A percentile compares a stretch with the other conserved stretches of the same genome.
Evolutionary conservation across 64 coral and sea anemone species (phyloP).

Genomic region (Montipora cactus): DNA sequence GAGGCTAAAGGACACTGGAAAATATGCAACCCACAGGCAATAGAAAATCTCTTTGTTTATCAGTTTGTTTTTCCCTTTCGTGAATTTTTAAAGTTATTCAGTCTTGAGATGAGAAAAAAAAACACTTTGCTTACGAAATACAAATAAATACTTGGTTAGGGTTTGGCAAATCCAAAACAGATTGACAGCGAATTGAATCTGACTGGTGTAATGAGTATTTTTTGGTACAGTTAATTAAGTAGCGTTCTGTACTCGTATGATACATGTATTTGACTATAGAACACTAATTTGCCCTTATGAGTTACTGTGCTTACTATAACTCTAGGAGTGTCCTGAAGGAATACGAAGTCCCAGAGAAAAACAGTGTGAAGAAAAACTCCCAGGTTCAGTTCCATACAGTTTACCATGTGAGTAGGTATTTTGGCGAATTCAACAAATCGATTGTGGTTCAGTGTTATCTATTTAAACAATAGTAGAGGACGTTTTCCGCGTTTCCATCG

Average conservation of each 20-base stretch:
- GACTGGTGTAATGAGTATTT: no score
- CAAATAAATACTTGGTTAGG: neutral
- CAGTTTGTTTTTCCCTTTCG: neutral
- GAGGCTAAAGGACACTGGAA: conserved; percentile 30
- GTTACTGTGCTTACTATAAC: neutral
- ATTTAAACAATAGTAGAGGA: no score
- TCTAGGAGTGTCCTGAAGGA: conserved; percentile 67
- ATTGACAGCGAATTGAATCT: no score
- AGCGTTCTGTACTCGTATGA: no score
- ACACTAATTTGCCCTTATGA: neutral
- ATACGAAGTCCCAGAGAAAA: conserved; percentile 55
- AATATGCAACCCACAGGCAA: conserved; percentile 51
- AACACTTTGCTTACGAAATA: neutral
- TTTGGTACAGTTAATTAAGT: no score
- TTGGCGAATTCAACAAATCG: neutral
- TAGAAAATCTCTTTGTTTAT: neutral
- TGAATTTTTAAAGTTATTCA: no score
- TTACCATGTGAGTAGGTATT: neutral
- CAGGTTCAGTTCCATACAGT: conserved; percentile 9
- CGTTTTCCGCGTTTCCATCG: no score
- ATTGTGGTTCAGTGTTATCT: neutral
- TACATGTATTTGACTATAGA: neutral
- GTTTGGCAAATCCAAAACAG: no score
- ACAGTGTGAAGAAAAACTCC: conserved; percentile 52
- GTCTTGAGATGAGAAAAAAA: no score